phyloP scores from a whole-genome alignment of 2,797 vertebrate species.

The Spondyliosoma cantharus region DNA sequence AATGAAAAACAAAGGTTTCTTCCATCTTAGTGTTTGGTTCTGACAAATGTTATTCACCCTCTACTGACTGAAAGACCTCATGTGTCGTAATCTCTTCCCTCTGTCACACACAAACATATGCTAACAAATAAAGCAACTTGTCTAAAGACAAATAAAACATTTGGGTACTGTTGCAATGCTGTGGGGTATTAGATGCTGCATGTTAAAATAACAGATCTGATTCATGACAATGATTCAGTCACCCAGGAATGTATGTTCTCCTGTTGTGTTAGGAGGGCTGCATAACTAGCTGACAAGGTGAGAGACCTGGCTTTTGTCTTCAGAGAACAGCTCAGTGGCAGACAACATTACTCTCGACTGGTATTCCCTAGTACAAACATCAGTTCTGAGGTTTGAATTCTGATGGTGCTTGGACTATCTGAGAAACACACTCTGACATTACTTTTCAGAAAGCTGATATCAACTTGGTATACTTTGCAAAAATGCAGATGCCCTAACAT shows the following conservation, averaged over 20 bases:
- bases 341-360: conserved; percentile 1
- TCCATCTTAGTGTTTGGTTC: conserved; percentile 21
- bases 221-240: conserved; percentile 19
- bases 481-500: background rate
- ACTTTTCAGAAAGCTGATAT: background rate
- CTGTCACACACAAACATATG: conserved; percentile 24
- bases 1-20: conserved; percentile 54
- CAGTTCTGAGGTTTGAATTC: conserved; percentile 35
- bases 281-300: conserved; percentile 16
- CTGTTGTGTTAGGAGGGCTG: conserved; percentile 22
- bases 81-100: background rate
- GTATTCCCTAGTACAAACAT: conserved; percentile 4
- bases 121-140: conserved; percentile 24
- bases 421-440: background rate
- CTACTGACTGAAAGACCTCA: conserved; percentile 16
- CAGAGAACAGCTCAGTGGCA: conserved; percentile 28
- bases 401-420: background rate
- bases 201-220: conserved; percentile 28
- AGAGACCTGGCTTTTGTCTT: conserved; percentile 3
- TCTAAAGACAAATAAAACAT: background rate
- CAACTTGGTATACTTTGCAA: background rate
- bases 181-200: background rate
- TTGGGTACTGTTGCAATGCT: background rate
- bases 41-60: conserved; percentile 10
- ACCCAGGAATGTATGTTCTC: conserved; percentile 27